phyloP scores from a whole-genome alignment of 2,888 invertebrate genomes.

The Drosophila leonis region DNA sequence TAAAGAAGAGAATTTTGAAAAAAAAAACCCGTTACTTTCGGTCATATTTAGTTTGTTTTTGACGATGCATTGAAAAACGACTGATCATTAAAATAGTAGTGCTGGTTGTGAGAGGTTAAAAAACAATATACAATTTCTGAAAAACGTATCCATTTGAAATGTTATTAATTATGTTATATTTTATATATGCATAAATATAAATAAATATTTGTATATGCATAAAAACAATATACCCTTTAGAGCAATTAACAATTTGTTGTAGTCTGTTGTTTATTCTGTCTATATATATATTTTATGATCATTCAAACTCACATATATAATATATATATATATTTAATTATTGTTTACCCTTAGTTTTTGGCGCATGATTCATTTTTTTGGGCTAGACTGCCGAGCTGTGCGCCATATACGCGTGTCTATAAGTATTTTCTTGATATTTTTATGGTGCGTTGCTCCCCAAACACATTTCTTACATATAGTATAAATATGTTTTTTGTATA shows the following conservation, averaged over 20 bases:
- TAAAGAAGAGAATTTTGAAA: no score
- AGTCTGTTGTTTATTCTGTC: not conserved
- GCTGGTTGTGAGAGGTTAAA: no score
- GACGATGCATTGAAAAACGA: no score
- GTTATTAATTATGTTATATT: no score
- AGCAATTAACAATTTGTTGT: not conserved
- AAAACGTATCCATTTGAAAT: no score
- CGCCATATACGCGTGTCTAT: slow-evolving; percentile 15
- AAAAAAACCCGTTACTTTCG: no score
- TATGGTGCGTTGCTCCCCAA: slow-evolving; percentile 42
- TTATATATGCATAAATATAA: not conserved
- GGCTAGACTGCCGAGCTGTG: slow-evolving; percentile 1
- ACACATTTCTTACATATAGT: slow-evolving; percentile 3
- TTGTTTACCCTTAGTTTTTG: slow-evolving; percentile 4
- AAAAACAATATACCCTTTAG: not conserved
- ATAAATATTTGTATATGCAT: not conserved
- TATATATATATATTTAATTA: not conserved
- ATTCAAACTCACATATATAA: slow-evolving; percentile 6
- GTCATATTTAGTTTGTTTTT: no score
- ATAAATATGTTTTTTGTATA: not conserved
- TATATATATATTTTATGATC: not conserved
- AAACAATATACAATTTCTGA: no score
- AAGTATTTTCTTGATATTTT: slow-evolving; percentile 28
- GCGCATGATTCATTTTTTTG: slow-evolving; percentile 22
- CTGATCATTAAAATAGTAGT: no score